phyloP scores from a whole-genome alignment of 2,113 vertebrate species.

The Tauraco erythrolophus region DNA sequence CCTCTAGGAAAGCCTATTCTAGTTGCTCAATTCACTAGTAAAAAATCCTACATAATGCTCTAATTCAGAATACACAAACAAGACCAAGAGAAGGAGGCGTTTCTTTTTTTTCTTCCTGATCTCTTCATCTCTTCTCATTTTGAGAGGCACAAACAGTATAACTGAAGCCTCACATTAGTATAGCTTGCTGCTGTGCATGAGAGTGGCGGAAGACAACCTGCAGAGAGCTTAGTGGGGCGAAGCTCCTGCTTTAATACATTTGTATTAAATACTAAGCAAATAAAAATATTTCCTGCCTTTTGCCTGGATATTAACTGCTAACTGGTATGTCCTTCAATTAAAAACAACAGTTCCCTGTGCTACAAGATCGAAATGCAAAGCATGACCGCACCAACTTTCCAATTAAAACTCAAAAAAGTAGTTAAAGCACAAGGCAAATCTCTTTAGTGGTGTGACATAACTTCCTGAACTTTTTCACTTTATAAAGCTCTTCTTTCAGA shows the following conservation, averaged over 20 bases:
- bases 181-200: background rate
- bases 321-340: background rate
- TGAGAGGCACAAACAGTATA: background rate
- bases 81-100: background rate
- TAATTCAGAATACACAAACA: background rate
- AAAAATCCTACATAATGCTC: background rate
- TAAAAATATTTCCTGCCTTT: background rate
- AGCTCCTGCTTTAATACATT: background rate
- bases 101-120: background rate
- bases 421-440: background rate
- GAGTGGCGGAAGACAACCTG: background rate
- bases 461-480: background rate
- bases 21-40: background rate
- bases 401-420: background rate
- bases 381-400: background rate
- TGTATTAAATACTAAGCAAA: background rate
- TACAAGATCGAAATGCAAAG: background rate
- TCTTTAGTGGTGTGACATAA: background rate
- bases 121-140: background rate
- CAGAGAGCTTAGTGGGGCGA: background rate
- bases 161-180: background rate
- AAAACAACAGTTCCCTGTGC: background rate
- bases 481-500: background rate
- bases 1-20: background rate
- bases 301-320: background rate